phyloP scores from a whole-genome alignment of 1,140 invertebrate species.

The Bombyx mandarina region DNA sequence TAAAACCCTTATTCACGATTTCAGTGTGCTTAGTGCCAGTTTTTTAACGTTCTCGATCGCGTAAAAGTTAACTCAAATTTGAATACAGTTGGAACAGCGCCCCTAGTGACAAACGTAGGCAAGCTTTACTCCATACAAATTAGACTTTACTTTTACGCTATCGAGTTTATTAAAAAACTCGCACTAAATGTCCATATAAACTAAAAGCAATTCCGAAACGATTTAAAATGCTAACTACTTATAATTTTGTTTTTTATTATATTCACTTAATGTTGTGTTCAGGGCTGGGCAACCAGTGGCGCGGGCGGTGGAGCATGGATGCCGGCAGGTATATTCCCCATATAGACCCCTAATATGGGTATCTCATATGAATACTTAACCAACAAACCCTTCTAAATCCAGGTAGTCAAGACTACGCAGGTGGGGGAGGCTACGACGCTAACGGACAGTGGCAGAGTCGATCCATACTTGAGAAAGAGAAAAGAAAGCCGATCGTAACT shows the following conservation, averaged over 20 bases:
- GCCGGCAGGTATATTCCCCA: constrained; percentile 55
- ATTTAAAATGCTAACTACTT: too few relatives aligned
- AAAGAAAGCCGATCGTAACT: constrained; percentile 26
- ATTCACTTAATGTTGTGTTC: constrained; percentile 10
- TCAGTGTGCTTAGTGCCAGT: too few relatives aligned
- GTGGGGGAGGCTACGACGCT: constrained; percentile 55
- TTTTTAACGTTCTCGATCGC: too few relatives aligned
- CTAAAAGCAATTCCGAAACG: too few relatives aligned
- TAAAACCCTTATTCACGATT: too few relatives aligned
- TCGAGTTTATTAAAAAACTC: too few relatives aligned
- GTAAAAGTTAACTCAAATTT: too few relatives aligned
- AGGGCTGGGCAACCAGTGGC: constrained; percentile 46
- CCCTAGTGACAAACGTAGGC: too few relatives aligned
- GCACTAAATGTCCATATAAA: too few relatives aligned
- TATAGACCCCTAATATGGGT: constrained; percentile 21
- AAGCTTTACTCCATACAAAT: too few relatives aligned
- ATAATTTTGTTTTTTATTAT: constrained; percentile 3
- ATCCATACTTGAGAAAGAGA: constrained; percentile 40
- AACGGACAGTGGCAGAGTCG: constrained; percentile 64
- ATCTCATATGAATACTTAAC: constrained; percentile 14
- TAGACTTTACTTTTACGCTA: too few relatives aligned
- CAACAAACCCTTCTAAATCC: constrained; percentile 23
- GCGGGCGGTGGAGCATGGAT: constrained; percentile 47
- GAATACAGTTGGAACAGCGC: too few relatives aligned
- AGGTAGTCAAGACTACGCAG: constrained; percentile 45